Conservation (phyloP, 2,888 invertebrate genomes). For the Aplocera efformata region DNA sequence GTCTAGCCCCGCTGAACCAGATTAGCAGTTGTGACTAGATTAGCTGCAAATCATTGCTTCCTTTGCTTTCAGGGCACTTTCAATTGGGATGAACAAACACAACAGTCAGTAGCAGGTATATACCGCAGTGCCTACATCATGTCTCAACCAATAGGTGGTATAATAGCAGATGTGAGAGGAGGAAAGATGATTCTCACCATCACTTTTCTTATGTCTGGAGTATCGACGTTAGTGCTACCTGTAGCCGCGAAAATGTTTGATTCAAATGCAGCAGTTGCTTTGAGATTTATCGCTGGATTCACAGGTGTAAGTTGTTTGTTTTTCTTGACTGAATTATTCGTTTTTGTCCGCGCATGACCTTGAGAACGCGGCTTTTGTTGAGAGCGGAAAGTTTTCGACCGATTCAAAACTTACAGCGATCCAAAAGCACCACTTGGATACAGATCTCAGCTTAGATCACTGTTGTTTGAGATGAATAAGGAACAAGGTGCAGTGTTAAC, state of each 20-base stretch:
- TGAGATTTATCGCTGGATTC: constrained; percentile 13
- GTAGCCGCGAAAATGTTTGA: constrained; percentile 8
- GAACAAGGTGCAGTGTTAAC: no score
- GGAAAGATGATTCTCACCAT: constrained; percentile 13
- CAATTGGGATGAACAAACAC: constrained; percentile 7
- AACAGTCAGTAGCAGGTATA: not conserved
- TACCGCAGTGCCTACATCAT: constrained; percentile 8
- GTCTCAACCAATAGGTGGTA: constrained; percentile 15
- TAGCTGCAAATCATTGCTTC: not conserved
- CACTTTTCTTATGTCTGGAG: constrained; percentile 1
- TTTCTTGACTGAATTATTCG: no score
- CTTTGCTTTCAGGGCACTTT: constrained; percentile 10
- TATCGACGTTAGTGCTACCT: constrained; percentile 9
- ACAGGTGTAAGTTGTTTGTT: constrained; percentile 12
- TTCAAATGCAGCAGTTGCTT: constrained; percentile 3
- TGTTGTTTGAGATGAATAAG: no score
- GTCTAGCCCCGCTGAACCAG: no score
- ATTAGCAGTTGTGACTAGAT: no score
- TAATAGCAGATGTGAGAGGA: constrained; percentile 11
- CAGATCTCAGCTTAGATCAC: no score
- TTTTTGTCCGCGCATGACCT: no score
- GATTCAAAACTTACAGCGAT: no score
- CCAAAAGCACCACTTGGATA: no score
- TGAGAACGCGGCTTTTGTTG: no score
- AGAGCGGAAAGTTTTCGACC: no score